Base-by-base conservation (phyloP, 2,113 vertebrate genomes). In the Todiramphus saurophagus region DNA sequence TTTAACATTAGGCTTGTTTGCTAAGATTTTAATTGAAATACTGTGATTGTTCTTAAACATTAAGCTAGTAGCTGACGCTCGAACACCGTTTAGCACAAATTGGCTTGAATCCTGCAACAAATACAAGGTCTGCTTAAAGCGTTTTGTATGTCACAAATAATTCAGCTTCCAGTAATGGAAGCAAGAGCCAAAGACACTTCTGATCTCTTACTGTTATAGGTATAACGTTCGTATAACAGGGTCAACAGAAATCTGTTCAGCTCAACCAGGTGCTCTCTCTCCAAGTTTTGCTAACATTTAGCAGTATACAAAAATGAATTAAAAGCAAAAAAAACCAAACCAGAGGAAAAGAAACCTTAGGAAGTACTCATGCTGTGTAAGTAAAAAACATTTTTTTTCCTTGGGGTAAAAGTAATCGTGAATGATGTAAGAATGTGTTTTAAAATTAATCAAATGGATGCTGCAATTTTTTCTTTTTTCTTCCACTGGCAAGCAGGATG, bases 171-270 rank as follows among this genome's bases (percentile, higher is more conserved):
- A 70, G 1, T 92, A 91, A 66, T 24, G 83, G 89, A 60, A 94
- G 77, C 64, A 88, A 51, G 88, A 92, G 73, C 93, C 93, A 90
- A 96, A 96, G 90, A 97, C 80, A 63, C n/a, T 89, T 75, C 53
- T 56, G 51, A 67, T 92, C 44, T 89, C 4, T 67, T 77, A 16
- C 31, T 96, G 51, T 70, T 83, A 44, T 7, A 86, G 37, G 8
- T 92, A 39, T 20, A 83, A 56, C n/a, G 81, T 78, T 87, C 59
- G 44, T 48, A 6, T 50, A 74, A 81, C 44, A 81, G 83, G 72
- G 93, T 90, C 89, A 93, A 83, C 83, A 94, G 84, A 96, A 95
- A 73, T 93, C 25, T 39, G 44, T 80, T 85, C 75, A 83, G 75
- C 46, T 92, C 46, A 83, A 21, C 21, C 41, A 62, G 35, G 15